Base-by-base conservation (phyloP, 2,797 vertebrate genomes). In the Lutjanus campechanus region DNA sequence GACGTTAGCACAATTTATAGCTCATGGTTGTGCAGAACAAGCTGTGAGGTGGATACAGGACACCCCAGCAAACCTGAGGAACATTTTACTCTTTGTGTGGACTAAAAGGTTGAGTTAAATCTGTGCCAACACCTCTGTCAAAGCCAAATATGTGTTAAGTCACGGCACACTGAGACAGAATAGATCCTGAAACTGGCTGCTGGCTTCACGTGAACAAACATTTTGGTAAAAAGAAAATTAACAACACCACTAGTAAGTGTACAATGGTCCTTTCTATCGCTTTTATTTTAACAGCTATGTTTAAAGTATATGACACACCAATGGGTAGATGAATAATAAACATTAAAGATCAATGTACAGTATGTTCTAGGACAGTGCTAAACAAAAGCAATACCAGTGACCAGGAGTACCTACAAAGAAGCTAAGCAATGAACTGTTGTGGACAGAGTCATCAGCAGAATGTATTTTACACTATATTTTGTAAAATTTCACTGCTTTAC, bases 21-120 rank as follows among this genome's bases (percentile, higher is more conserved):
- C 73, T 73, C 51, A 22, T 4, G 19, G 71, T 69, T 54, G 46
- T 54, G 56, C 36, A 44, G 61, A 80, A 79, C 62, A 81, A 77
- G 80, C 79, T 43, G 53, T 10, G 69, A 73, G 54, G 55, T 76
- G 76, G 71, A 78, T 22, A 88, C 1, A 62, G 60, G 71, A 85
- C n/a, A 81, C 58, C 10, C 58, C 15, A 22, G 59, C 59, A 77
- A 76, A 76, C 25, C 67, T 65, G 61, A 22, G 36, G 58, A 85
- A 77, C 77, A 81, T 86, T 85, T 87, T 46, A 46, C 20, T 75
- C 47, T 82, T 55, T 69, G 50, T 81, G 72, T 64, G 40, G 65
- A 75, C 61, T 72, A 40, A 76, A 81, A 74, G n/a, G 36, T 59
- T 47, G 46, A 11, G 47, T 76, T 55, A 44, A 73, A 76, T 60